phyloP scores from a whole-genome alignment of 2,888 invertebrate genomes.

The Ariolimax columbianus region DNA sequence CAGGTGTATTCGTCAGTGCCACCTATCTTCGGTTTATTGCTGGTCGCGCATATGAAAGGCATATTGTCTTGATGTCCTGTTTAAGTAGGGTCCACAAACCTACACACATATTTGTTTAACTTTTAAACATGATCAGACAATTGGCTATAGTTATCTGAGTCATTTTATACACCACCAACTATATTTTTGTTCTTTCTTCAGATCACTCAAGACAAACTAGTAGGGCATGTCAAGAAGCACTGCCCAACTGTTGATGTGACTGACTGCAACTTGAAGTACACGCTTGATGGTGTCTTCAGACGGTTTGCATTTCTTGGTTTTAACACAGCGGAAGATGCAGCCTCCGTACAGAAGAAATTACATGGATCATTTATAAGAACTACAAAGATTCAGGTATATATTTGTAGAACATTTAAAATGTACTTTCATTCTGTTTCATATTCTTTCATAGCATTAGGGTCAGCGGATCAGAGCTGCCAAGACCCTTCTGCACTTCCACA shows the following conservation, averaged over 20 bases:
- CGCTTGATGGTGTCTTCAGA: conserved; percentile 92
- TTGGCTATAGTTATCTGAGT: neutral
- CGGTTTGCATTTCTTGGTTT: conserved; percentile 96
- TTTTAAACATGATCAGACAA: neutral
- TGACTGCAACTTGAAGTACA: conserved; percentile 95
- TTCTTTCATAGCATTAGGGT: too few relatives aligned
- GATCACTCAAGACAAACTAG: conserved; percentile 88
- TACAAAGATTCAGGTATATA: conserved; percentile 50
- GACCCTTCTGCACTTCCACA: too few relatives aligned
- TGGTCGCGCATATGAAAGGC: too few relatives aligned
- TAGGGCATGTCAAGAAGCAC: conserved; percentile 87
- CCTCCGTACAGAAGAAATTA: conserved; percentile 87
- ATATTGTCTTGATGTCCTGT: too few relatives aligned
- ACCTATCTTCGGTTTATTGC: too few relatives aligned
- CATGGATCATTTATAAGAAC: conserved; percentile 83
- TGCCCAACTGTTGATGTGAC: conserved; percentile 86
- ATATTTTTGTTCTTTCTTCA: conserved; percentile 75
- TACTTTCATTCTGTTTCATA: too few relatives aligned
- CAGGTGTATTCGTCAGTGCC: too few relatives aligned
- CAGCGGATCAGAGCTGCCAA: too few relatives aligned
- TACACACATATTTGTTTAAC: too few relatives aligned
- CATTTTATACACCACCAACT: neutral
- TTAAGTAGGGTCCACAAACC: too few relatives aligned
- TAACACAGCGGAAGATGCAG: conserved; percentile 88
- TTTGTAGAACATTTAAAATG: too few relatives aligned